These are phyloP conservation scores for Harpagoxenus sublaevis DNA, from an alignment of 2,888 invertebrate genomes.

Conservation along the genomic window DNA sequence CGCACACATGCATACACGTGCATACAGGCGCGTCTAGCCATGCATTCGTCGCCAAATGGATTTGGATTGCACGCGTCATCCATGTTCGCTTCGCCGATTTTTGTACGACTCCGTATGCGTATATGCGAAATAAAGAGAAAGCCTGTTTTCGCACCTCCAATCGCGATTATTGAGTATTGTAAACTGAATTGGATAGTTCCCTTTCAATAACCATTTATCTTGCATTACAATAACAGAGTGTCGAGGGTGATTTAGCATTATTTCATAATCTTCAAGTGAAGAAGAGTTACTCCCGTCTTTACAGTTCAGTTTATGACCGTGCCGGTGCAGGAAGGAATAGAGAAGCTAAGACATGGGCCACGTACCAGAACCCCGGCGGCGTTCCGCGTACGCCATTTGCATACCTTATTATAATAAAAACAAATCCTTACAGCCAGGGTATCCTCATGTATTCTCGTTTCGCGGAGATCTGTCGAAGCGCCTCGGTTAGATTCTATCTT, in stretches of 20 bases:
- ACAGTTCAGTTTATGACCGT: slow-evolving; percentile 62
- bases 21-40: slow-evolving; percentile 28
- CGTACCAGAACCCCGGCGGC: slow-evolving; percentile 48
- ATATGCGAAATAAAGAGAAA: not conserved
- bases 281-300: slow-evolving; percentile 52
- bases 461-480: slow-evolving; percentile 55
- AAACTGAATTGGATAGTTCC: slow-evolving; percentile 25
- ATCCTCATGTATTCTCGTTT: slow-evolving; percentile 61
- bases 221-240: not conserved
- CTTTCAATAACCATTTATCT: slow-evolving; percentile 36
- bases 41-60: slow-evolving; percentile 69
- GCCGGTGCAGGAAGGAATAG: slow-evolving; percentile 47
- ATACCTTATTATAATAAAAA: slow-evolving; percentile 70
- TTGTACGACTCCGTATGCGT: not conserved
- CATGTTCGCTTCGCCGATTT: slow-evolving; percentile 35
- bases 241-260: slow-evolving; percentile 48
- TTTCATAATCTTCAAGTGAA: slow-evolving; percentile 50
- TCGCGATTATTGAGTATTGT: slow-evolving; percentile 17
- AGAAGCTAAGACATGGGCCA: slow-evolving; percentile 48
- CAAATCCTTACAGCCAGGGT: slow-evolving; percentile 60
- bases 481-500: slow-evolving; percentile 61
- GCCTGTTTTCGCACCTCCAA: slow-evolving; percentile 24
- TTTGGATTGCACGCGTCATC: slow-evolving; percentile 54
- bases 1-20: slow-evolving; percentile 42
- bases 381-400: slow-evolving; percentile 62